Evolutionary conservation across 2,113 vertebrate species (phyloP).

Genomic region (human): GRCh38 chr12:130290501-130291000

Average conservation of each 20-base stretch:
- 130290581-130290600: background rate
- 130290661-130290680: too few relatives aligned
- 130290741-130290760: too few relatives aligned
- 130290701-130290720: background rate
- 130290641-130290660: background rate
- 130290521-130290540: background rate
- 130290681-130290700: background rate
- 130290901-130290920: background rate
- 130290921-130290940: background rate
- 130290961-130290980: accelerated
- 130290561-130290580: background rate
- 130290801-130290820: background rate
- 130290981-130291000: background rate
- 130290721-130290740: background rate
- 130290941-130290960: background rate
- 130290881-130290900: background rate
- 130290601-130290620: background rate
- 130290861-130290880: background rate
- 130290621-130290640: background rate
- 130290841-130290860: background rate
- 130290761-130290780: background rate
- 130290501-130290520: background rate
- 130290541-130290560: background rate
- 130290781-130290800: background rate
- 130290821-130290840: background rate